Evolutionary conservation across 2,113 vertebrate species (phyloP), one percentile per base, ranked within the genome.

Genomic region (Zapornia atra): DNA sequence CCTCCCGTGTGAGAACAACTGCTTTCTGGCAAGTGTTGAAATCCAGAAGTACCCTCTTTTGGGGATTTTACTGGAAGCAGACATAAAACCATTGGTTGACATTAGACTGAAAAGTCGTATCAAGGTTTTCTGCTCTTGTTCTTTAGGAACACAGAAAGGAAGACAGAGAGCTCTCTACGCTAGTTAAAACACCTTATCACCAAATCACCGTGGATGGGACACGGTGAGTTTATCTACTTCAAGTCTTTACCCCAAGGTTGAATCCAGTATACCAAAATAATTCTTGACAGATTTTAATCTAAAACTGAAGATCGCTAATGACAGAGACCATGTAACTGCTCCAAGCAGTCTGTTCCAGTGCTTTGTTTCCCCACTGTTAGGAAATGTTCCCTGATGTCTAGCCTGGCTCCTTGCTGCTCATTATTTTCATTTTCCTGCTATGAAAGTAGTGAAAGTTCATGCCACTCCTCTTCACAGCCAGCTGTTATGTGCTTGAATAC

Each of bases 241-340:
- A 78, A 59, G 13, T 59, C 31, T 81, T 89, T 51, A 84, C 42
- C 48, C 13, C 51, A 83, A 86, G 60, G 72, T 88, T 86, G 34
- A 42, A 86, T 70, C 42, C 46, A 56, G 21, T 15, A 46, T 7
- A 75, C 40, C 51, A 89, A 75, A 71, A 66, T 46, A 59, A 60
- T 56, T 92, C 46, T 51, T 94, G 91, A 91, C 76, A 92, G 76
- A 91, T 84, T 92, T 96, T 90, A 5, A 83, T 90, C 91, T 88
- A 83, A 51, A 90, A 46, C 68, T 73, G 34, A 88, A 81, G 72
- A 83, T 92, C 42, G 71, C 68, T 75, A 77, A 90, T 90, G 94
- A 86, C 76, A 94, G 68, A 94, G 86, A 90, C 42, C 80, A 70
- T n/a, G 3, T 18, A 92, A 96, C 64, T 88, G 86, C 91, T 94